These are phyloP conservation scores for Bucorvus abyssinicus DNA, from an alignment of 2,797 vertebrate genomes.

Conservation along the genomic window DNA sequence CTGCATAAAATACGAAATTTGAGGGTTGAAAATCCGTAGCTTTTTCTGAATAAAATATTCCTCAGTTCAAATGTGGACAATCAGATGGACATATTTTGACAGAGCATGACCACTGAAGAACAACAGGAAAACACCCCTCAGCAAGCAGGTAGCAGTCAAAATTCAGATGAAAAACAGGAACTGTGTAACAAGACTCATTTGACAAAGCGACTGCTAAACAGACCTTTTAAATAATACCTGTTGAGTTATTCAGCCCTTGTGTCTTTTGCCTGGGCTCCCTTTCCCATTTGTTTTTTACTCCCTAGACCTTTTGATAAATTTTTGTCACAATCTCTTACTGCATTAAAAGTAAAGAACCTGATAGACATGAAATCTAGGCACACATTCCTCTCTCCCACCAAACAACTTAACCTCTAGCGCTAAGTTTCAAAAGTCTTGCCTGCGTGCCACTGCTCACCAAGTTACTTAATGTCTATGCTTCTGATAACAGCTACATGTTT, in stretches of 20 bases:
- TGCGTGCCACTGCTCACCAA: neutral
- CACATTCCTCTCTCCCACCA: neutral
- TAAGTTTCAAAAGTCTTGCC: neutral
- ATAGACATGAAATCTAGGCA: neutral
- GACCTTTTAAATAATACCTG: neutral
- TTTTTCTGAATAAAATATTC: neutral
- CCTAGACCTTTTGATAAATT: neutral
- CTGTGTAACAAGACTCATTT: neutral
- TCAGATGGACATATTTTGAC: neutral
- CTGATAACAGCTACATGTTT: neutral
- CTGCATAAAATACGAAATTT: neutral
- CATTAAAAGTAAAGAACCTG: neutral
- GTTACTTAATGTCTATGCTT: neutral
- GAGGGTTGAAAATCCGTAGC: neutral
- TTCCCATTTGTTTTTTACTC: neutral
- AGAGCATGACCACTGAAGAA: neutral
- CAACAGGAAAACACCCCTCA: neutral
- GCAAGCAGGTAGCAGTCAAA: neutral
- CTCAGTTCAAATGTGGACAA: neutral
- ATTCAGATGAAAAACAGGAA: neutral
- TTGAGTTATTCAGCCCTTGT: neutral
- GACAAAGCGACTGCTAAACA: neutral
- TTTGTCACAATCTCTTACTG: neutral
- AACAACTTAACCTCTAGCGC: neutral
- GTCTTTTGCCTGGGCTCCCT: neutral